Percentiles rank a stretch among this genome's conserved stretches.
phyloP scores from a whole-genome alignment of 2,113 vertebrate species.

The Dryoscopus gambensis region DNA sequence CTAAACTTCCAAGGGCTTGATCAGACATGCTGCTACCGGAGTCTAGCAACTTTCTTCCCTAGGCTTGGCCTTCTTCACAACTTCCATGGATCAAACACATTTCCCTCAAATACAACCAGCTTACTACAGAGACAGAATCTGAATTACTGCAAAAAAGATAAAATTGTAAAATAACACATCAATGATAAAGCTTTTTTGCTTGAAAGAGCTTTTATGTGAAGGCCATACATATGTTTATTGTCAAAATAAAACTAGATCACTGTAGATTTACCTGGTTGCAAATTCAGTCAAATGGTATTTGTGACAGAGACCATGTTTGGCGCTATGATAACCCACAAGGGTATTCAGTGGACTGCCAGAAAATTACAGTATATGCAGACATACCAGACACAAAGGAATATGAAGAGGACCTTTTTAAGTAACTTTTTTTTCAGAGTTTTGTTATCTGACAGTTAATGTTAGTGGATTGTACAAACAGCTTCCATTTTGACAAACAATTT shows the following conservation, averaged over 20 bases:
- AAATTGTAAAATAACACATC: background rate
- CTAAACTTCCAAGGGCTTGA: slow-evolving; percentile 11
- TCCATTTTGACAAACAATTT: background rate
- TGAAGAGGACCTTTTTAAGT: background rate
- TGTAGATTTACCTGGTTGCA: background rate
- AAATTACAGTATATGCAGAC: background rate
- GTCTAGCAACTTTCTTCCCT: background rate
- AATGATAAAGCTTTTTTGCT: background rate
- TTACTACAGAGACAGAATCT: background rate
- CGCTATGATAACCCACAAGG: background rate
- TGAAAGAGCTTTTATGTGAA: background rate
- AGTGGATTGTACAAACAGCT: background rate
- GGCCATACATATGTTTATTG: background rate
- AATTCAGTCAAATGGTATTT: background rate
- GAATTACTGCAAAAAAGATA: background rate
- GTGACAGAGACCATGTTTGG: background rate
- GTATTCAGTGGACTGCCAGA: background rate
- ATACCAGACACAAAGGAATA: background rate
- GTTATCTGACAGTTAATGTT: background rate
- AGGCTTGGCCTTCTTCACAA: background rate
- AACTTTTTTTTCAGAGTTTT: background rate
- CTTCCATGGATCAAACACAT: background rate
- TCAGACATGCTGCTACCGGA: background rate
- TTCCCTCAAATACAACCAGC: background rate
- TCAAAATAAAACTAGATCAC: background rate